Percentiles rank a stretch among this genome's conserved stretches.
Conservation (phyloP, 1,140 invertebrate species). For the Danaus plexippus region DNA sequence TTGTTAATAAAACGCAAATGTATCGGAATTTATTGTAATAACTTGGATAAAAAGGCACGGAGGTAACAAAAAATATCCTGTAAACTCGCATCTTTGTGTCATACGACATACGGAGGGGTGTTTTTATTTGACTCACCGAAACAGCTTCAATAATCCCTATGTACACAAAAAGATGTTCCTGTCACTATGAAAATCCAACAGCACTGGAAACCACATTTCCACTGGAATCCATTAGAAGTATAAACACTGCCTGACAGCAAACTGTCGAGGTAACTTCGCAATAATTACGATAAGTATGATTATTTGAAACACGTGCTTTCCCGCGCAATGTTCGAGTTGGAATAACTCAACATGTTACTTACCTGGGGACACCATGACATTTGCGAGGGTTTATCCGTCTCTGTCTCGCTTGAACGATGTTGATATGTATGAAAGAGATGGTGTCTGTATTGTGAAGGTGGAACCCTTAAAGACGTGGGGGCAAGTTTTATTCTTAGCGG, state of each 20-base stretch:
- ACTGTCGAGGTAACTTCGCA: too few relatives aligned
- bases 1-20: too few relatives aligned
- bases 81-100: slow-evolving; percentile 6
- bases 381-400: slow-evolving; percentile 35
- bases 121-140: slow-evolving; percentile 40
- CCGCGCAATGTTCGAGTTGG: slow-evolving; percentile 62
- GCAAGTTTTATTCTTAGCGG: slow-evolving; percentile 38
- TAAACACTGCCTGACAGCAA: not conserved
- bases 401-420: slow-evolving; percentile 18
- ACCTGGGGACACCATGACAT: slow-evolving; percentile 57
- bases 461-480: slow-evolving; percentile 40
- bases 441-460: slow-evolving; percentile 45
- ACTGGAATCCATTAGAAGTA: slow-evolving; percentile 23
- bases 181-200: slow-evolving; percentile 43
- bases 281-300: too few relatives aligned
- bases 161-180: slow-evolving; percentile 40
- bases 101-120: slow-evolving; percentile 22
- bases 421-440: slow-evolving; percentile 27
- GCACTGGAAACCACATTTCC: slow-evolving; percentile 38
- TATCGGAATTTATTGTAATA: too few relatives aligned
- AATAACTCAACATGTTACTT: slow-evolving; percentile 48
- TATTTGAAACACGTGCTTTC: slow-evolving; percentile 51
- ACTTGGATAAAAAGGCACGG: too few relatives aligned
- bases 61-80: not conserved
- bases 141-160: slow-evolving; percentile 44